Base-by-base conservation (phyloP, 2,888 invertebrate genomes). In the Dicyrtomina minuta region DNA sequence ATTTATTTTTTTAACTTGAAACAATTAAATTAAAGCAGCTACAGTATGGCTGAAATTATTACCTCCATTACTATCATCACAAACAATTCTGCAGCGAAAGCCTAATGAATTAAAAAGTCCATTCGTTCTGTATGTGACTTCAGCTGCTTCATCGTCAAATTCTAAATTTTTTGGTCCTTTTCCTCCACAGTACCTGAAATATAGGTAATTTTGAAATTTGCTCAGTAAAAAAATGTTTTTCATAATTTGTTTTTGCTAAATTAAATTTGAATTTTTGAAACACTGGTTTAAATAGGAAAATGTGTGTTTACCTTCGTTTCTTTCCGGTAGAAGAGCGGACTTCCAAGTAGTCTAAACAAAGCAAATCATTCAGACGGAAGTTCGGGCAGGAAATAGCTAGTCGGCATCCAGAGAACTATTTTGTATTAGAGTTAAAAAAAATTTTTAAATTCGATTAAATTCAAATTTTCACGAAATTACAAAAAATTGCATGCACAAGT, bases 81-180 rank as follows among this genome's bases (percentile, higher is more conserved):
- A 75, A 4, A 67, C 65, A 13, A 75, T 39, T 22, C 68, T 51
- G 51, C 76, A 76, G 1, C 75, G 68, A 33, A 75, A 74, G 4
- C 76, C 76, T 17, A 72, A n/a, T 15, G 69, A 70, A 17, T 65
- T 58, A 59, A 75, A 74, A 59, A 70, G 69, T 6, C 70, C 65
- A 64, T 70, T 74, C 17, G 71, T 73, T 46, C 72, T 66, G 64
- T 75, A 76, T 10, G 73, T 70, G 1, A 76, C 24, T 27, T 58
- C 46, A 44, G 49, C 24, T 3, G 46, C 26, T 26, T 53, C 66
- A n/a, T 43, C 26, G n/a, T 8, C 24, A 8, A 33, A 13, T 46
- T 24, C 15, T 17, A 66, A 44, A 43, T 46, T 26, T n/a, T 33
- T 46, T 4, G 43, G 55, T 17, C 51, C 62, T 27, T 27, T 24